Evolutionary conservation across 1,140 invertebrate species (phyloP), one percentile per base, ranked within the genome.

Genomic region (Drosophila rhopaloa): DNA sequence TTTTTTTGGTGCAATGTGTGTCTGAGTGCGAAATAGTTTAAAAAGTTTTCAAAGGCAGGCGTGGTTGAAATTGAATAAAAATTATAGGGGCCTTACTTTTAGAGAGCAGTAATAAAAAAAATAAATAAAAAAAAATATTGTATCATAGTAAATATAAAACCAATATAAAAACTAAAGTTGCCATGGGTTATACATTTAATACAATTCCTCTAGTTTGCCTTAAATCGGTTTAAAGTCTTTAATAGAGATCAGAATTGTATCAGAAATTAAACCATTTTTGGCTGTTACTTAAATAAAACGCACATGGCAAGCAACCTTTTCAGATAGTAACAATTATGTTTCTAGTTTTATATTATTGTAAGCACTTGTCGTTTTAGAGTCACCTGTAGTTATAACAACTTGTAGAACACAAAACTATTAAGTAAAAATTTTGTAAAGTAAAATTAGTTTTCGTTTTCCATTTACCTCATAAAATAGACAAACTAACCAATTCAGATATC

Each of bases 1-100:
- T 66, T 40, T 78, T 56, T 76, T 47, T 66, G 40, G 60, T 76
- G 61, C 57, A 11, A 41, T 65, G 55, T 65, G 51, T 57, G 54
- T 56, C 29, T 57, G 66, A 72, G 19, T 72, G 24, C 2, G 14
- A 50, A 54, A 35, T 46, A 19, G 13, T 57, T 40, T 5, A 27
- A 19, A 27, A 27, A 19, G 14, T 9, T 9, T 4, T 46, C 29
- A 13, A 32, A 10, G 48, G 19, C 5, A n/a, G n/a, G 10, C 40
- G 50, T 24, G 47, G 40, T 62, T 54, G 35, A 14, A 62, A 54
- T 24, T 7, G 27, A 56, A 46, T 37, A 27, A 37, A n/a, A 29
- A 19, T 32, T 9, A 14, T 50, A 10, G 47, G 47, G 27, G 8
- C 14, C 0, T 2, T 10, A 13, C n/a, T n/a, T n/a, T n/a, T n/a